These are phyloP conservation scores for Orchesella flavescens DNA, from an alignment of 2,888 invertebrate genomes.

Conservation along the genomic window DNA sequence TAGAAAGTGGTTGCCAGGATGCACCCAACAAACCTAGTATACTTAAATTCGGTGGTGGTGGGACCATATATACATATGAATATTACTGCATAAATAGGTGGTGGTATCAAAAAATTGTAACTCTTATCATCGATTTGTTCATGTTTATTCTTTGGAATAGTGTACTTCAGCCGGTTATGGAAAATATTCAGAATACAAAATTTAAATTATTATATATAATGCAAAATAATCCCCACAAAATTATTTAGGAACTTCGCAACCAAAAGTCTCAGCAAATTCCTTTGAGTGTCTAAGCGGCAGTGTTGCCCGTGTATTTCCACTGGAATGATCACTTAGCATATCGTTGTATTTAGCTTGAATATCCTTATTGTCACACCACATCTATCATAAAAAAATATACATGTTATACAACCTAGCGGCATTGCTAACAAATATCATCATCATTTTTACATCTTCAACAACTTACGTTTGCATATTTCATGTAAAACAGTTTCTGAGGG, in stretches of 20 bases:
- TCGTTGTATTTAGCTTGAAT: not conserved
- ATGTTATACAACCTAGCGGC: not conserved
- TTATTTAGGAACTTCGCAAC: not conserved
- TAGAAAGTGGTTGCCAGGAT: not conserved
- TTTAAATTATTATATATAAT: no score
- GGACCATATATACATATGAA: no score
- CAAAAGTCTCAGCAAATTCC: not conserved
- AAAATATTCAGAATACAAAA: no score
- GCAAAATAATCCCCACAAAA: not conserved
- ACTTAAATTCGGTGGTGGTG: no score
- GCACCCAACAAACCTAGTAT: no score
- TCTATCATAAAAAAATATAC: not conserved
- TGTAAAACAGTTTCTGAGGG: conserved; percentile 47
- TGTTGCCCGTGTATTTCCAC: not conserved
- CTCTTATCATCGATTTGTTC: no score
- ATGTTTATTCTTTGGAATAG: no score
- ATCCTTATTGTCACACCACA: conserved; percentile 7
- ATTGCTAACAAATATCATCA: no score
- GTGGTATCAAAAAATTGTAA: no score
- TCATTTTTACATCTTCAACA: not conserved
- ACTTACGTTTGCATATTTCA: conserved; percentile 57
- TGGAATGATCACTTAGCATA: not conserved
- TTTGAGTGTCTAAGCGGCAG: not conserved
- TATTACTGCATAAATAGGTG: no score
- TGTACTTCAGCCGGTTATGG: no score